Evolutionary conservation across 2,113 vertebrate species (phyloP).

Genomic region (Onychorhynchus coronatus): DNA sequence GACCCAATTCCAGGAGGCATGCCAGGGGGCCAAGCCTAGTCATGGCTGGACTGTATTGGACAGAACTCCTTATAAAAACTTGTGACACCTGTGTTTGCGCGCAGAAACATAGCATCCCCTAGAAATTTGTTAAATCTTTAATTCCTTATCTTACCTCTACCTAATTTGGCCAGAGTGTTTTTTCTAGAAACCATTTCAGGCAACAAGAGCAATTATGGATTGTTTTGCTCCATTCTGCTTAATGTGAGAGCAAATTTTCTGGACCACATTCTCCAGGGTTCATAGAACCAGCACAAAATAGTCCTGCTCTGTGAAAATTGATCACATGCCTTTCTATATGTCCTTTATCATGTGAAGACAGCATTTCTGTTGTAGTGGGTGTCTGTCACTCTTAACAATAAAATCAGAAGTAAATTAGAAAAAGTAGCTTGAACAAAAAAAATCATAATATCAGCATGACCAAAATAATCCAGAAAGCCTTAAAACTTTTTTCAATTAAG

Average conservation of each 20-base stretch:
- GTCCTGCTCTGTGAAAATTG: not conserved
- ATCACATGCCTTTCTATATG: not conserved
- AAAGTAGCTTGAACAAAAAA: not conserved
- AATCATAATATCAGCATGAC: not conserved
- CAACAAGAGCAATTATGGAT: fast-evolving
- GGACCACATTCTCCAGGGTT: not conserved
- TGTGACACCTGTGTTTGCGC: too few relatives aligned
- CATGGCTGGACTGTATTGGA: too few relatives aligned
- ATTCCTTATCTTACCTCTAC: too few relatives aligned
- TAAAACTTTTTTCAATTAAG: not conserved
- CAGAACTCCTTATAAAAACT: too few relatives aligned
- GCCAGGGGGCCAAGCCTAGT: too few relatives aligned
- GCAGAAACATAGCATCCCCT: too few relatives aligned
- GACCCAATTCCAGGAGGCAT: too few relatives aligned
- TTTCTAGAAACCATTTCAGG: too few relatives aligned
- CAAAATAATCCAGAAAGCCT: not conserved
- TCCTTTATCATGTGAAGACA: not conserved
- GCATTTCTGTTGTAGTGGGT: not conserved
- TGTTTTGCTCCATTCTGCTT: not conserved
- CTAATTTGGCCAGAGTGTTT: too few relatives aligned
- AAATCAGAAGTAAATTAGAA: not conserved
- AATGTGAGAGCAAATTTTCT: not conserved
- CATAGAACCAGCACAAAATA: not conserved
- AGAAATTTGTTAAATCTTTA: too few relatives aligned
- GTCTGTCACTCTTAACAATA: not conserved